Conservation (phyloP, 92 coral and sea anemone species). For the Parazoanthus swiftii region DNA sequence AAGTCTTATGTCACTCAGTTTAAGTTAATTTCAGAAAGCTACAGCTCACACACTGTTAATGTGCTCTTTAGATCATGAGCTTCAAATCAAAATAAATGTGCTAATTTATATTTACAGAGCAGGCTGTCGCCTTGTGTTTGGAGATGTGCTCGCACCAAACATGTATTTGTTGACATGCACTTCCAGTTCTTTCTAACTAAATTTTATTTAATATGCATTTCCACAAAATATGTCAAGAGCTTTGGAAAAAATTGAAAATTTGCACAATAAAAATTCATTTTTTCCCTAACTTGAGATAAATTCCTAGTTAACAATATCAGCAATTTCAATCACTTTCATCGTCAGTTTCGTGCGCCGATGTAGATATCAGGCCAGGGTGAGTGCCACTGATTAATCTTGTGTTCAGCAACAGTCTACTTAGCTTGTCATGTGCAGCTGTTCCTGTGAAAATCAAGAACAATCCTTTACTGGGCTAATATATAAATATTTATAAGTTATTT, state of each 20-base stretch:
- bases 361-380: no score
- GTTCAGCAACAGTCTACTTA: conserved; percentile 21
- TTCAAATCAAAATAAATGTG: no score
- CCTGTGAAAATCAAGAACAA: neutral
- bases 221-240: neutral
- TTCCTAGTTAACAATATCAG: neutral
- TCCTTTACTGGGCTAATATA: no score
- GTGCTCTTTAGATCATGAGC: neutral
- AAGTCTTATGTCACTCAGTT: neutral
- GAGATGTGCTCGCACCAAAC: neutral
- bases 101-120: no score
- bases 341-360: neutral
- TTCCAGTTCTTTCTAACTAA: neutral
- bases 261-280: neutral
- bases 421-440: conserved; percentile 29
- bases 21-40: neutral
- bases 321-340: neutral
- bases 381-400: conserved; percentile 14
- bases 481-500: no score
- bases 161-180: neutral
- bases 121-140: no score
- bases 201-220: neutral
- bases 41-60: no score
- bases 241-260: neutral
- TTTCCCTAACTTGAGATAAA: neutral